Evolutionary conservation across 92 coral and sea anemone species (phyloP).

Genomic region (Porites lobata): DNA sequence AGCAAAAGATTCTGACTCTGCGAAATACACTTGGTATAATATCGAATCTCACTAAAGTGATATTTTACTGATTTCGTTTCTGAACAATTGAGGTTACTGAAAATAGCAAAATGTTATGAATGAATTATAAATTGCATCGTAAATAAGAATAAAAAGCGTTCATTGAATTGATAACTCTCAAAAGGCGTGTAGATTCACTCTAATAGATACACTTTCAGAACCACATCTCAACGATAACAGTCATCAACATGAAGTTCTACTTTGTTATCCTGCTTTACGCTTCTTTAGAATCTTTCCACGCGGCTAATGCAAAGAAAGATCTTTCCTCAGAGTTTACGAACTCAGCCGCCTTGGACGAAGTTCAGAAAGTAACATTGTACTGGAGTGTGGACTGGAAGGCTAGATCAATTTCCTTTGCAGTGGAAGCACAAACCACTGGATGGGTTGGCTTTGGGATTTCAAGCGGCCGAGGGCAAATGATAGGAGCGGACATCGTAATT

Average conservation of each 20-base stretch:
- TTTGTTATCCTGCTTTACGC: not conserved
- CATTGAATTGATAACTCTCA: too few relatives aligned
- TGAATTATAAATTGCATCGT: too few relatives aligned
- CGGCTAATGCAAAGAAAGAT: not conserved
- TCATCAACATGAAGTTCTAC: not conserved
- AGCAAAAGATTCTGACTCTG: too few relatives aligned
- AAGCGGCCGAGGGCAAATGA: constrained; percentile 62
- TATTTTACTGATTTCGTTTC: too few relatives aligned
- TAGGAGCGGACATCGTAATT: constrained; percentile 67
- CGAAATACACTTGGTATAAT: too few relatives aligned
- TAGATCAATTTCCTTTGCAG: constrained; percentile 56
- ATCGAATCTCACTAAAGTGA: too few relatives aligned
- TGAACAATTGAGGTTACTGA: too few relatives aligned
- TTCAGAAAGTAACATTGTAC: constrained; percentile 52
- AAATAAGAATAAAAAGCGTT: too few relatives aligned
- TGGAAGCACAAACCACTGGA: constrained; percentile 67
- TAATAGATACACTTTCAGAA: too few relatives aligned
- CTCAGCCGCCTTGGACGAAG: constrained; percentile 47
- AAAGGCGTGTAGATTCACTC: too few relatives aligned
- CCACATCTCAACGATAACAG: not conserved
- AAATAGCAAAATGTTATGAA: too few relatives aligned
- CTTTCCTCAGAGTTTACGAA: constrained; percentile 39
- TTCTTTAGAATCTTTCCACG: not conserved
- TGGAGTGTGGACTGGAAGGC: constrained; percentile 54
- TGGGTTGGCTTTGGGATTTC: constrained; percentile 83